phyloP scores from a whole-genome alignment of 1,140 invertebrate genomes.

The Drosophila leontia region DNA sequence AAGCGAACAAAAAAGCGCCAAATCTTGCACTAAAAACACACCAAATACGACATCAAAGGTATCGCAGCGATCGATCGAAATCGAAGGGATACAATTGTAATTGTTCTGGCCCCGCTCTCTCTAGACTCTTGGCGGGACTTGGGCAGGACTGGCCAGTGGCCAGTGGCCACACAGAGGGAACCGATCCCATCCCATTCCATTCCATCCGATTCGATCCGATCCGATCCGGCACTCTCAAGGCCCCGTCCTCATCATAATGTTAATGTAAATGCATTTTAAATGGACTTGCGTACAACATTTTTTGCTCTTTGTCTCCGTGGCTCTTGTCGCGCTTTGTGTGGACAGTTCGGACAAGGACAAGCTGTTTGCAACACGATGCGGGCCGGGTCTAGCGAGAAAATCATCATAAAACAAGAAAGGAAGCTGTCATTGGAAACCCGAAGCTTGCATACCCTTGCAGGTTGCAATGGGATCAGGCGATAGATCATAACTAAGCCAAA shows the following conservation, averaged over 20 bases:
- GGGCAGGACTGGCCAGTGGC: conserved; percentile 27
- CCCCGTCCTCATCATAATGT: conserved; percentile 81
- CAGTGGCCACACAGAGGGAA: conserved; percentile 73
- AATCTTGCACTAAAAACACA: conserved; percentile 84
- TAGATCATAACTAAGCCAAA: neutral
- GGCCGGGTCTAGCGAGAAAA: conserved; percentile 64
- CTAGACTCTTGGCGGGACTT: conserved; percentile 5
- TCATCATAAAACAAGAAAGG: conserved; percentile 56
- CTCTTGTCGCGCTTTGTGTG: conserved; percentile 77
- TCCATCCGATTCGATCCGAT: conserved; percentile 24
- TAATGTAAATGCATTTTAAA: conserved; percentile 85
- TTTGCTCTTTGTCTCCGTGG: conserved; percentile 60
- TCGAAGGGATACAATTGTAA: conserved; percentile 80
- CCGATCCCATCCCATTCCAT: conserved; percentile 12
- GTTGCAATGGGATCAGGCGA: no score
- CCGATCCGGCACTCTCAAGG: conserved; percentile 41
- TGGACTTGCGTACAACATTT: conserved; percentile 83
- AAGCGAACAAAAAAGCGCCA: conserved; percentile 75
- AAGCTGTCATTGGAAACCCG: neutral
- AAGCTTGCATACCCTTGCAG: conserved; percentile 8
- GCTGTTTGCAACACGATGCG: conserved; percentile 81
- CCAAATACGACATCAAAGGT: conserved; percentile 85
- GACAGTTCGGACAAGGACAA: conserved; percentile 78
- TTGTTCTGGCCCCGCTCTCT: conserved; percentile 55
- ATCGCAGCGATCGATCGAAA: conserved; percentile 80